phyloP scores from a whole-genome alignment of 2,113 vertebrate genomes.

The Illadopsis cleaveri region DNA sequence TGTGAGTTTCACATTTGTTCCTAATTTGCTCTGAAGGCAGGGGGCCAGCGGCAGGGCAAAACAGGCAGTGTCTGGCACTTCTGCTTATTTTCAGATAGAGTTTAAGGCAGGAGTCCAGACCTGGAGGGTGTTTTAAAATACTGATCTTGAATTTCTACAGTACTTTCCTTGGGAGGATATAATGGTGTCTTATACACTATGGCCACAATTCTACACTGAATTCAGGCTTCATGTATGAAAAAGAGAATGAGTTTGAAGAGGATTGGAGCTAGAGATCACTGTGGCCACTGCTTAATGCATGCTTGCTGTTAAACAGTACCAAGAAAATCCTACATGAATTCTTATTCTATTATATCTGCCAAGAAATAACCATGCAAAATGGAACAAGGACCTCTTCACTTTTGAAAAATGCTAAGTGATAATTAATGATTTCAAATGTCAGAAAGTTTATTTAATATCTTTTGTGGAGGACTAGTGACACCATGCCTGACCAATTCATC shows the following conservation, averaged over 20 bases:
- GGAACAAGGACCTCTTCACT: background rate
- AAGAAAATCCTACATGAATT: background rate
- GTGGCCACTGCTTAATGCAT: background rate
- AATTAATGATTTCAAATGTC: conserved; percentile 17
- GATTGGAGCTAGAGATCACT: background rate
- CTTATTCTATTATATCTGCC: background rate
- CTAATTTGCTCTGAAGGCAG: conserved; percentile 47
- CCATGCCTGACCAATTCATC: background rate
- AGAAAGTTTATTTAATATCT: background rate
- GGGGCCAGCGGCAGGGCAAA: conserved; percentile 12
- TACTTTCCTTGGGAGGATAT: background rate
- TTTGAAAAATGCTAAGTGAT: background rate
- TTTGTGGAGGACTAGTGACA: background rate
- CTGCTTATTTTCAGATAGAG: conserved; percentile 49
- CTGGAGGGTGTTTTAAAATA: conserved; percentile 17
- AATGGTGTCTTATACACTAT: background rate
- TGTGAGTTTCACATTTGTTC: conserved; percentile 45
- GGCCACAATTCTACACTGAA: background rate
- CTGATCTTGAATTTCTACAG: conserved; percentile 5
- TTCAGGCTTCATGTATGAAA: background rate
- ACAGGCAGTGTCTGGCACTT: conserved; percentile 36
- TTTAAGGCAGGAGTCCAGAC: conserved; percentile 30
- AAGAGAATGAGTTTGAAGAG: background rate
- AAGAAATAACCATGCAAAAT: background rate
- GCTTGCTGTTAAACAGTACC: background rate